A percentile compares a stretch with the other conserved stretches of the same genome.
These are phyloP conservation scores for Chanos chanos DNA, from an alignment of 2,797 vertebrate genomes.

Conservation along the genomic window DNA sequence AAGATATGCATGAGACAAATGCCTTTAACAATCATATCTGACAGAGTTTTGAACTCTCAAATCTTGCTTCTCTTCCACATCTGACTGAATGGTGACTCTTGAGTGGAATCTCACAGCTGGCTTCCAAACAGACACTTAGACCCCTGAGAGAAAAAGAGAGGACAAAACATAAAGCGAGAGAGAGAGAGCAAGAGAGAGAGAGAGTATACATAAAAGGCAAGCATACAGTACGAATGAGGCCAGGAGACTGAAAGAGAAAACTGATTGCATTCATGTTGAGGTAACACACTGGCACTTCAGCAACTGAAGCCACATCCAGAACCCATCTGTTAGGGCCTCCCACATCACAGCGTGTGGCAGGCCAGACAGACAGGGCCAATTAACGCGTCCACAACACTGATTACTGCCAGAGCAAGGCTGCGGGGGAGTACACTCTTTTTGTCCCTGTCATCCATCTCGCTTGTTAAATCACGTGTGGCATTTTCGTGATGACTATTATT, in stretches of 20 bases:
- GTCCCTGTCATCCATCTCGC: constrained; percentile 17
- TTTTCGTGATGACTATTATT: constrained; percentile 29
- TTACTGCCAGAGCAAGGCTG: constrained; percentile 16
- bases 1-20: too few relatives aligned
- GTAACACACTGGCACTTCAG: constrained; percentile 7
- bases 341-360: constrained; percentile 20
- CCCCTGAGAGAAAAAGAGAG: too few relatives aligned
- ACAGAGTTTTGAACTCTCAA: too few relatives aligned
- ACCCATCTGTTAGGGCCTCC: constrained; percentile 23
- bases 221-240: too few relatives aligned
- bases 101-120: too few relatives aligned
- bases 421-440: constrained; percentile 11
- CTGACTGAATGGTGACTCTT: too few relatives aligned
- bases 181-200: too few relatives aligned
- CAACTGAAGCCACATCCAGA: constrained; percentile 13
- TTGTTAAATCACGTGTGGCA: constrained; percentile 29
- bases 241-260: not conserved
- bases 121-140: too few relatives aligned
- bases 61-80: too few relatives aligned
- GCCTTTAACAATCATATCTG: too few relatives aligned
- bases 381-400: constrained; percentile 26
- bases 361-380: constrained; percentile 29
- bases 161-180: too few relatives aligned
- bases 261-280: constrained; percentile 1
- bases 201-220: too few relatives aligned